Evolutionary conservation across 2,797 vertebrate species (phyloP).

Genomic region (Ambastaia sidthimunki): DNA sequence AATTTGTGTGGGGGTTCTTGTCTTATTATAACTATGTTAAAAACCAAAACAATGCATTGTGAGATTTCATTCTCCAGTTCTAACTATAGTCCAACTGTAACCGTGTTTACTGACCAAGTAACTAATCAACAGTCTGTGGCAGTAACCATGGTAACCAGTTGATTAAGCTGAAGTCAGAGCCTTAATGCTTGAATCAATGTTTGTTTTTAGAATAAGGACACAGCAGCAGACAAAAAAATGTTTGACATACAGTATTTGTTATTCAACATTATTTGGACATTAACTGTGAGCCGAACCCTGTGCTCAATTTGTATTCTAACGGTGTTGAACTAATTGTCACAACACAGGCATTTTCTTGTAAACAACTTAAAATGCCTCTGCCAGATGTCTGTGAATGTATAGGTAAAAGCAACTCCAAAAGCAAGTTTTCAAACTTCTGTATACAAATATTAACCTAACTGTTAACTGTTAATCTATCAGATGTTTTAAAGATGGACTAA

Average conservation of each 20-base stretch:
- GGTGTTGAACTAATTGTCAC: too few relatives aligned
- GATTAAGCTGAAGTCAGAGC: neutral
- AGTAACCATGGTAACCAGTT: neutral
- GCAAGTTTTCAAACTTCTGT: neutral
- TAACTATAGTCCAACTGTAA: neutral
- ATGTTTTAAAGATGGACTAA: too few relatives aligned
- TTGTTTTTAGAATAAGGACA: neutral
- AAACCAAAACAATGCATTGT: neutral
- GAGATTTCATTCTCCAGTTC: neutral
- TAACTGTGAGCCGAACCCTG: neutral
- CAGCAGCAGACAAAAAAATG: neutral
- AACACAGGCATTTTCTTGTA: neutral
- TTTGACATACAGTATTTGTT: neutral
- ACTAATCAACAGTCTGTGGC: neutral
- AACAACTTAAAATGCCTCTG: neutral
- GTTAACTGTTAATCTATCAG: too few relatives aligned
- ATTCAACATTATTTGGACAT: neutral
- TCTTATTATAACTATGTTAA: too few relatives aligned
- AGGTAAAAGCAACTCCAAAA: neutral
- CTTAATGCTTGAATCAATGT: slow-evolving; percentile 4
- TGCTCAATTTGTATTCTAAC: too few relatives aligned
- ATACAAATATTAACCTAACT: too few relatives aligned
- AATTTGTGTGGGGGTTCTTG: too few relatives aligned
- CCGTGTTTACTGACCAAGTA: neutral
- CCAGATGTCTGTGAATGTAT: neutral